Conservation (phyloP, 2,113 vertebrate species). For the Paramormyrops kingsleyae region DNA sequence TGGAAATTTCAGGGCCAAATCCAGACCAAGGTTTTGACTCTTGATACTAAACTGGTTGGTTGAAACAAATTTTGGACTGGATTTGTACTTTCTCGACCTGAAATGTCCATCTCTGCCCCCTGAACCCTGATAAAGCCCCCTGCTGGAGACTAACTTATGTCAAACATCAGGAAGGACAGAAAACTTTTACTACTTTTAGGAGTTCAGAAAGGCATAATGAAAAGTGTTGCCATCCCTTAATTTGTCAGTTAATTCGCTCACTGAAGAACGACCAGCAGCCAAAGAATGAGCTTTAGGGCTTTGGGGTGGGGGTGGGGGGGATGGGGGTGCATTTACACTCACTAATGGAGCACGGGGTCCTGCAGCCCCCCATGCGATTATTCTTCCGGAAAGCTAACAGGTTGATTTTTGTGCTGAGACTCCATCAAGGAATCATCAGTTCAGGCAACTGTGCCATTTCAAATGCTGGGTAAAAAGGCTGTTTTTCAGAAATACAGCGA, state of each 20-base stretch:
- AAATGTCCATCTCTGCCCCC: neutral
- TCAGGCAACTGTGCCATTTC: neutral
- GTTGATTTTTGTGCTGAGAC: conserved; percentile 19
- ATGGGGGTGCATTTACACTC: neutral
- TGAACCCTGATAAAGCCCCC: neutral
- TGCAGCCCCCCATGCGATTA: neutral
- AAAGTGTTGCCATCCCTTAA: neutral
- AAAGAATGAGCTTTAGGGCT: neutral
- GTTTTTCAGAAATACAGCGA: neutral
- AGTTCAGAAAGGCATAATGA: neutral
- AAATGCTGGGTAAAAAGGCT: neutral
- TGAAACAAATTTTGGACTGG: neutral
- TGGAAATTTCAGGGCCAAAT: neutral
- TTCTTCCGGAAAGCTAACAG: neutral
- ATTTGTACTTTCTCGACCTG: neutral
- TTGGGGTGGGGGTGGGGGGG: neutral
- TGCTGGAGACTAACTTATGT: neutral
- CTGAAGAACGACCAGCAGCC: neutral
- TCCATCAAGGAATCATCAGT: conserved; percentile 17
- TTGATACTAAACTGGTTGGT: neutral
- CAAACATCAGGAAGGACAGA: neutral
- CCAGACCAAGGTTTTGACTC: neutral
- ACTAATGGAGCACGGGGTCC: neutral
- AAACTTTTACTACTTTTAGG: neutral
- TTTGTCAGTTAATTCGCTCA: neutral